Percentiles rank a stretch among this genome's conserved stretches.
phyloP scores from a whole-genome alignment of 2,797 vertebrate genomes.

The Glyptemys insculpta region DNA sequence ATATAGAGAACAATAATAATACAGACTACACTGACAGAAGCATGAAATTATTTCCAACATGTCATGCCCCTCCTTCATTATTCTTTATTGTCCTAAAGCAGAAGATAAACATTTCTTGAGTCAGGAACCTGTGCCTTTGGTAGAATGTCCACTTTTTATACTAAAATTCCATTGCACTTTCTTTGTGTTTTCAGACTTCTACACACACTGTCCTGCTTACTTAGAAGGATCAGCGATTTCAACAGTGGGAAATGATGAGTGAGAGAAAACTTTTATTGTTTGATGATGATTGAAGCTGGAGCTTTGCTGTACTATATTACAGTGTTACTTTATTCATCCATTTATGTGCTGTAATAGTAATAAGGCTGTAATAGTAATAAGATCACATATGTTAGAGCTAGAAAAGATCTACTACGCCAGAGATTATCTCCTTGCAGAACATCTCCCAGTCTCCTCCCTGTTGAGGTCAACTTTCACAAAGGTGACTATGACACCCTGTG shows the following conservation, averaged over 20 bases:
- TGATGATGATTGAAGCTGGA: slow-evolving; percentile 3
- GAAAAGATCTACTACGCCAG: slow-evolving; percentile 35
- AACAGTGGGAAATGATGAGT: slow-evolving; percentile 25
- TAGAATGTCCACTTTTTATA: slow-evolving; percentile 46
- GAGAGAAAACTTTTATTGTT: neutral
- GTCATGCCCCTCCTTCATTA: slow-evolving; percentile 2
- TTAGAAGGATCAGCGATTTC: slow-evolving; percentile 44
- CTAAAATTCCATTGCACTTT: slow-evolving; percentile 51
- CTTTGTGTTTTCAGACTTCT: slow-evolving; percentile 47
- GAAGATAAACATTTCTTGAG: slow-evolving; percentile 39
- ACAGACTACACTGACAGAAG: neutral
- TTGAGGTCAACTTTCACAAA: slow-evolving; percentile 53
- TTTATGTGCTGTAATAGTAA: neutral
- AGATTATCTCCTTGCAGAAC: slow-evolving; percentile 25
- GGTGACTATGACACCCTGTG: slow-evolving; percentile 13
- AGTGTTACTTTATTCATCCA: neutral
- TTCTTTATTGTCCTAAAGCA: slow-evolving; percentile 38
- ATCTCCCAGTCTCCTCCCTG: slow-evolving; percentile 49
- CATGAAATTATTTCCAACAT: slow-evolving; percentile 15
- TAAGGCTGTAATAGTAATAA: neutral
- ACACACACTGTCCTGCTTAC: slow-evolving; percentile 25
- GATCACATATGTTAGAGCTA: slow-evolving; percentile 5
- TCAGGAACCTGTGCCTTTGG: slow-evolving; percentile 16
- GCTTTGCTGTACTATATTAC: slow-evolving; percentile 16
- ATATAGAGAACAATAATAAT: slow-evolving; percentile 13